A percentile compares a stretch with the other conserved stretches of the same genome.
Conservation (phyloP, 2,797 vertebrate genomes). For the Limosa lapponica region DNA sequence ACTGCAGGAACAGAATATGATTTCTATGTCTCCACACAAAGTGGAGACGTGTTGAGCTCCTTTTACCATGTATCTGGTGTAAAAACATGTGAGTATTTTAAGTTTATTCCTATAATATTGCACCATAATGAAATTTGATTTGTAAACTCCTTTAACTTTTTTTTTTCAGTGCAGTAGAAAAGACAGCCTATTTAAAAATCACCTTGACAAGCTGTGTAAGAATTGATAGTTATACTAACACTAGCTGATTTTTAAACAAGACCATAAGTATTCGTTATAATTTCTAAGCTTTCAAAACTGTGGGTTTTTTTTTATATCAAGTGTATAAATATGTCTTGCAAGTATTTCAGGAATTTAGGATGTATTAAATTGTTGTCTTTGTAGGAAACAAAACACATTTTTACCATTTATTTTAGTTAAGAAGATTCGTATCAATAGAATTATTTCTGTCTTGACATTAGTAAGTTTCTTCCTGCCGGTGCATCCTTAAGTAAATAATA, state of each 20-base stretch:
- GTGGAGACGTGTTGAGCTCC: conserved; percentile 77
- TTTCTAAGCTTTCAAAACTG: background rate
- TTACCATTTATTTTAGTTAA: background rate
- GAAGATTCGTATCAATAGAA: background rate
- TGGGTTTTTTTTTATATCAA: background rate
- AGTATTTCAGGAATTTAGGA: background rate
- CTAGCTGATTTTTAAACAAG: background rate
- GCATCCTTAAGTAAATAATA: background rate
- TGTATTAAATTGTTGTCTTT: background rate
- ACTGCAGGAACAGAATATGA: conserved; percentile 82
- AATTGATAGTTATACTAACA: background rate
- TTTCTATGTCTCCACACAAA: conserved; percentile 81
- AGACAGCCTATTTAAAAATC: background rate
- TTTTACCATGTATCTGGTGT: conserved; percentile 71
- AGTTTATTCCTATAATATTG: background rate
- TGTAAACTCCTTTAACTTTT: background rate
- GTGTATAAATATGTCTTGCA: background rate
- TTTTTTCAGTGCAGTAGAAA: background rate
- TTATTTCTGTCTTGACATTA: background rate
- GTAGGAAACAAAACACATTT: background rate
- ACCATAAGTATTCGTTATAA: background rate
- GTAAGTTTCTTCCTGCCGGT: background rate
- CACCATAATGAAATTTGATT: background rate
- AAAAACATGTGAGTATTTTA: conserved; percentile 84
- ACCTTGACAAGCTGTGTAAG: background rate